Evolutionary conservation across 2,113 vertebrate genomes (phyloP).

Genomic region (Pteruthius melanotis): DNA sequence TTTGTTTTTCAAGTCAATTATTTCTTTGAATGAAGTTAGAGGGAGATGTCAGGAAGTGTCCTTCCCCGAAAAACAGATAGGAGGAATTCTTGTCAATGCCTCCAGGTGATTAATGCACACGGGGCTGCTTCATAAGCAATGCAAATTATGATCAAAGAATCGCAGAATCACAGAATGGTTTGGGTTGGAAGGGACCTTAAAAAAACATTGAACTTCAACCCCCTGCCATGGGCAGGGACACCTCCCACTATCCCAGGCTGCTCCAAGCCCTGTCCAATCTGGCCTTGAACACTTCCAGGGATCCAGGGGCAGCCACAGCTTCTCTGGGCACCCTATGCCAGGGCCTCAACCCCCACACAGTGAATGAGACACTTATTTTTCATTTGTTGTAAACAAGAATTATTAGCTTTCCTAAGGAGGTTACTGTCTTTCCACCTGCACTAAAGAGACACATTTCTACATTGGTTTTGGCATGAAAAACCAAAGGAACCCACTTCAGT

Average conservation of each 20-base stretch:
- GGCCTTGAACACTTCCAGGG: not conserved
- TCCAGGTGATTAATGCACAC: not conserved
- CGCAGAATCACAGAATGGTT: not conserved
- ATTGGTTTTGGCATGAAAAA: not conserved
- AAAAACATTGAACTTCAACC: fast-evolving
- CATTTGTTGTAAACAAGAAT: not conserved
- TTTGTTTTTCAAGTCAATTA: not conserved
- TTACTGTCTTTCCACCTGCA: not conserved
- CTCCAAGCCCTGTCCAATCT: fast-evolving
- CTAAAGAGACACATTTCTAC: not conserved
- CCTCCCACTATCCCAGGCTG: fast-evolving
- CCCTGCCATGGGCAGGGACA: fast-evolving
- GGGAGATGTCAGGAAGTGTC: not conserved
- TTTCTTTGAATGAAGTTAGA: not conserved
- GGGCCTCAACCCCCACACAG: fast-evolving
- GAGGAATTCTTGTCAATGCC: not conserved
- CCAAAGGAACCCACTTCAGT: not conserved
- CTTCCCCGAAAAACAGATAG: not conserved
- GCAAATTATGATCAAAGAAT: not conserved
- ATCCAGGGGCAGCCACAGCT: not conserved
- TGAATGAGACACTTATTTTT: not conserved
- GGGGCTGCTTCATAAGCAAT: not conserved
- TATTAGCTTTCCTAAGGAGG: not conserved
- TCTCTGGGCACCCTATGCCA: not conserved
- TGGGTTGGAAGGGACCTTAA: not conserved